Percentiles rank a stretch among this genome's conserved stretches.
These are phyloP conservation scores for Dendrocincla fuliginosa DNA, from an alignment of 2,797 vertebrate species.

Conservation along the genomic window DNA sequence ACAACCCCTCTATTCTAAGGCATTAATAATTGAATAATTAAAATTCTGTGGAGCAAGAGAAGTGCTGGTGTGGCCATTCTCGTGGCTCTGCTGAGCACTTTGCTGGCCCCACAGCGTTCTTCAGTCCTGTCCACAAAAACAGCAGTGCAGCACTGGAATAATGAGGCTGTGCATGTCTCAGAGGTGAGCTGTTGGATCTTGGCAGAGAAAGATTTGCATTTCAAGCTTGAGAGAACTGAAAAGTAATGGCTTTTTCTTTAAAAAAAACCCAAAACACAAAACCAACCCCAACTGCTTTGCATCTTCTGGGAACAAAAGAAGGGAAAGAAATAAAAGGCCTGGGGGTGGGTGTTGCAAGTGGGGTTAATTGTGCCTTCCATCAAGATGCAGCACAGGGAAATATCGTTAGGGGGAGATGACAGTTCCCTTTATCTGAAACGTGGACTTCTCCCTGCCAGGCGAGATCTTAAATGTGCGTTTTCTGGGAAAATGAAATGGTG, in stretches of 20 bases:
- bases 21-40: neutral
- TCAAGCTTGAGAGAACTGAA: neutral
- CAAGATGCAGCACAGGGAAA: neutral
- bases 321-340: neutral
- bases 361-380: constrained; percentile 7
- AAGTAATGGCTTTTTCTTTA: neutral
- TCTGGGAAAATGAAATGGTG: neutral
- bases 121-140: neutral
- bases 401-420: constrained; percentile 46
- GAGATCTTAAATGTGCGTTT: neutral
- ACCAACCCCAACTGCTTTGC: neutral
- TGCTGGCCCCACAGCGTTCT: neutral
- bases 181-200: neutral
- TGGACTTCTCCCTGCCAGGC: neutral
- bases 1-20: neutral
- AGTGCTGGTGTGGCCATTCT: neutral
- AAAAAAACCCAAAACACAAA: neutral
- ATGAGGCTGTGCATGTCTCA: neutral
- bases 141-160: neutral
- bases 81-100: neutral
- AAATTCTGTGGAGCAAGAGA: neutral
- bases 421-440: constrained; percentile 22
- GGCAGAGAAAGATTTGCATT: neutral
- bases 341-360: neutral
- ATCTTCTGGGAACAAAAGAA: neutral